Conservation (phyloP, 2,113 vertebrate genomes). For the Callospermophilus lateralis region DNA sequence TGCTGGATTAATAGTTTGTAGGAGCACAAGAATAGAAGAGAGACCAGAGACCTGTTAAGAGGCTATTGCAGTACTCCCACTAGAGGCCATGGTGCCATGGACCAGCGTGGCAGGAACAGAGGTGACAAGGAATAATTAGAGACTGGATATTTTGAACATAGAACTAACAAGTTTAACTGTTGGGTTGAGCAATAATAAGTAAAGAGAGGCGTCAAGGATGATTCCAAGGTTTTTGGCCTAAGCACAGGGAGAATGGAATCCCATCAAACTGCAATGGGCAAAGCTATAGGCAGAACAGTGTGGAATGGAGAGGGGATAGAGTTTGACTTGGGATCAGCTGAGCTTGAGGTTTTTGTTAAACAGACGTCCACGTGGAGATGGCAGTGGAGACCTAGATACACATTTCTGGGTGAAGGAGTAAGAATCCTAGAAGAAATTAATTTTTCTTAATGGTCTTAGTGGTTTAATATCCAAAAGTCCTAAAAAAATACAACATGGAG, state of each 20-base stretch:
- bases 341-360: background rate
- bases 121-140: background rate
- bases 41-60: background rate
- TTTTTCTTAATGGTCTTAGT: slow-evolving; percentile 39
- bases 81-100: background rate
- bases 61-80: accelerated
- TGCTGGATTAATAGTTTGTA: background rate
- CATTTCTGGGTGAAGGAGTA: background rate
- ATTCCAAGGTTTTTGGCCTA: background rate
- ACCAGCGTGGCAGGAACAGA: background rate
- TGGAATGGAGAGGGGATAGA: background rate
- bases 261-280: background rate
- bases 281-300: background rate
- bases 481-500: background rate
- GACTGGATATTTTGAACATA: background rate
- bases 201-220: background rate
- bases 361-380: background rate
- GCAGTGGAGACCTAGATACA: background rate
- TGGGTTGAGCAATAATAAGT: background rate
- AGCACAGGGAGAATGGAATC: background rate
- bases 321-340: background rate
- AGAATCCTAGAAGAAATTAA: background rate
- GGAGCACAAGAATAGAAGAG: background rate
- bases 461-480: background rate
- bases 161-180: background rate